Evolutionary conservation across 2,113 vertebrate genomes (phyloP).

Genomic region (Clinocottus analis): DNA sequence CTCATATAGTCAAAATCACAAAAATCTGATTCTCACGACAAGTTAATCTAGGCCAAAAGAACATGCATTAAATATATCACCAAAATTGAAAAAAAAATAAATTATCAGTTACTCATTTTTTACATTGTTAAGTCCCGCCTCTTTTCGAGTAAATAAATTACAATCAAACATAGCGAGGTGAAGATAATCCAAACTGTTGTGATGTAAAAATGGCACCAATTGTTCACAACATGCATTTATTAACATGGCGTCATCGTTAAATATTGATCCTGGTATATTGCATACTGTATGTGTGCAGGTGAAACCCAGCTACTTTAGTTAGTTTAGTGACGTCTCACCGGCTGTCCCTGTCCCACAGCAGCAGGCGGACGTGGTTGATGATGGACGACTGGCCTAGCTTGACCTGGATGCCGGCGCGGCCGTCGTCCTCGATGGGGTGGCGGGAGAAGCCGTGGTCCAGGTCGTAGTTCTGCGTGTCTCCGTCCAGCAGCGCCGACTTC

Average conservation of each 20-base stretch:
- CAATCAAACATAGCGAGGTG: too few relatives aligned
- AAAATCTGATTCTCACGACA: too few relatives aligned
- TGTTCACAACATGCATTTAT: neutral
- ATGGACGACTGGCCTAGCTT: conserved; percentile 95
- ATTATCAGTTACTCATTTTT: too few relatives aligned
- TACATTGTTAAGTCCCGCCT: too few relatives aligned
- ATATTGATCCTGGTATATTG: neutral
- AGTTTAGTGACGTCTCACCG: conserved; percentile 78
- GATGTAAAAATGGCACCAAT: neutral
- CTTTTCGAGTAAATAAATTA: too few relatives aligned
- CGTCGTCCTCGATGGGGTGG: conserved; percentile 96
- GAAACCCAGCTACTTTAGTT: too few relatives aligned
- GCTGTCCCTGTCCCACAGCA: conserved; percentile 97
- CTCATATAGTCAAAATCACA: neutral
- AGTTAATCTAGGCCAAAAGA: too few relatives aligned
- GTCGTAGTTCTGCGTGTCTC: conserved; percentile 98
- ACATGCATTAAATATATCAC: too few relatives aligned
- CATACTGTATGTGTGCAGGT: neutral
- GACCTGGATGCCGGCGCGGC: conserved; percentile 93
- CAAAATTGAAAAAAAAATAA: too few relatives aligned
- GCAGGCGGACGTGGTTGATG: conserved; percentile 95
- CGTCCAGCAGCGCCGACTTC: conserved; percentile 95
- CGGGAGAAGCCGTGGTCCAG: conserved; percentile 98
- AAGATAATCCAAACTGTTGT: too few relatives aligned
- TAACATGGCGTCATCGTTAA: neutral